Evolutionary conservation across 2,888 invertebrate species (phyloP).

Genomic region (Troglohyphantes excavatus): DNA sequence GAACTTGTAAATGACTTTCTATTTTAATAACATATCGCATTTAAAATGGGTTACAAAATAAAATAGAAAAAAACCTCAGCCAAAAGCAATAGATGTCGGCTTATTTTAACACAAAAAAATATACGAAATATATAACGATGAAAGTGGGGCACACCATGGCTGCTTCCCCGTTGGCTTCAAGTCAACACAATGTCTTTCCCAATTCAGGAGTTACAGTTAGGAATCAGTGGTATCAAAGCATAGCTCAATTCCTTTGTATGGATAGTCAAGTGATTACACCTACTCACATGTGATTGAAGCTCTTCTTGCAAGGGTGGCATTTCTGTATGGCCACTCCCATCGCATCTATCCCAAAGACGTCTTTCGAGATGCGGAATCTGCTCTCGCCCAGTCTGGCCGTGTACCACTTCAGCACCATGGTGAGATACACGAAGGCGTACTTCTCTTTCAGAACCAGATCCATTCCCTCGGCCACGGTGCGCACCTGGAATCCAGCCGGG

Average conservation of each 20-base stretch:
- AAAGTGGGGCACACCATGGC: no score
- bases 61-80: no score
- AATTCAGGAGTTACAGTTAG: no score
- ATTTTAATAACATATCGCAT: no score
- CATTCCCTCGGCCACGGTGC: conserved; percentile 36
- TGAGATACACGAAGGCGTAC: conserved; percentile 66
- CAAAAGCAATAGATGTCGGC: no score
- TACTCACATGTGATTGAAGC: conserved; percentile 71
- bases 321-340: conserved; percentile 61
- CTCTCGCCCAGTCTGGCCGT: conserved; percentile 39
- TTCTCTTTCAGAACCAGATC: conserved; percentile 41
- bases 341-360: conserved; percentile 56
- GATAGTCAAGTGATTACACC: no score
- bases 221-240: background rate
- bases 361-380: conserved; percentile 40
- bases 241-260: background rate
- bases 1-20: no score
- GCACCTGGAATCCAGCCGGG: conserved; percentile 38
- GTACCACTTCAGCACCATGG: conserved; percentile 58
- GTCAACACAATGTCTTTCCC: no score
- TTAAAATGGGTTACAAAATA: no score
- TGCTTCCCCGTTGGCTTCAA: no score
- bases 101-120: no score
- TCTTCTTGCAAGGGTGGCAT: conserved; percentile 72
- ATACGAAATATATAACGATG: background rate